Conservation (phyloP, 2,797 vertebrate species). For the Mormyrops boulengeri region DNA sequence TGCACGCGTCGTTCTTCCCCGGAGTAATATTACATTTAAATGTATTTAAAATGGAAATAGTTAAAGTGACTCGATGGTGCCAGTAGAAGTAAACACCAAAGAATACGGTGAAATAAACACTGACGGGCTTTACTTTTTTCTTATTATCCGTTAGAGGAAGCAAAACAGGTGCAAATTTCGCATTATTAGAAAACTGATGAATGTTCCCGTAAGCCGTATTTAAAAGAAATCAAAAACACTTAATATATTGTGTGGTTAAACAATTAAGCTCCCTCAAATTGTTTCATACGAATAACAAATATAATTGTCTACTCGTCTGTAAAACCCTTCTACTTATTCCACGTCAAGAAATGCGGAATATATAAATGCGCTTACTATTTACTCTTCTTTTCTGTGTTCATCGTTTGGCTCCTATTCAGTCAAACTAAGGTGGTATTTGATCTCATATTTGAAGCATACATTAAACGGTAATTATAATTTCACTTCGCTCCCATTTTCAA, state of each 20-base stretch:
- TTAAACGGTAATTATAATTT: background rate
- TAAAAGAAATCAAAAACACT: background rate
- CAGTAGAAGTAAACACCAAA: background rate
- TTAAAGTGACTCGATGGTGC: background rate
- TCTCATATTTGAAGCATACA: background rate
- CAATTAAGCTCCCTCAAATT: background rate
- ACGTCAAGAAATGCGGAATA: background rate
- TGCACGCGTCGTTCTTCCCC: background rate
- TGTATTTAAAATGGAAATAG: background rate
- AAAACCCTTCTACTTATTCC: background rate
- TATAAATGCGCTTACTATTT: background rate
- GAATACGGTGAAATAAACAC: background rate
- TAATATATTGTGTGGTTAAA: background rate
- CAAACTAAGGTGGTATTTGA: background rate
- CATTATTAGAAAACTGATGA: background rate
- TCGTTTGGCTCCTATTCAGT: slow-evolving; percentile 1
- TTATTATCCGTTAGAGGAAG: background rate
- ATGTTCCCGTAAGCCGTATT: background rate
- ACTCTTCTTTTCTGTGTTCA: background rate
- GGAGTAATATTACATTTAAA: background rate
- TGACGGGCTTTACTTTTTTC: background rate
- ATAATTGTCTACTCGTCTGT: background rate
- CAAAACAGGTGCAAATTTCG: background rate
- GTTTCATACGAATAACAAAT: background rate
- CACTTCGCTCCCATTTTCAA: background rate